Evolutionary conservation across 2,113 vertebrate species (phyloP), one percentile per base, ranked within the genome.

Genomic region (Cebidichthys violaceus): DNA sequence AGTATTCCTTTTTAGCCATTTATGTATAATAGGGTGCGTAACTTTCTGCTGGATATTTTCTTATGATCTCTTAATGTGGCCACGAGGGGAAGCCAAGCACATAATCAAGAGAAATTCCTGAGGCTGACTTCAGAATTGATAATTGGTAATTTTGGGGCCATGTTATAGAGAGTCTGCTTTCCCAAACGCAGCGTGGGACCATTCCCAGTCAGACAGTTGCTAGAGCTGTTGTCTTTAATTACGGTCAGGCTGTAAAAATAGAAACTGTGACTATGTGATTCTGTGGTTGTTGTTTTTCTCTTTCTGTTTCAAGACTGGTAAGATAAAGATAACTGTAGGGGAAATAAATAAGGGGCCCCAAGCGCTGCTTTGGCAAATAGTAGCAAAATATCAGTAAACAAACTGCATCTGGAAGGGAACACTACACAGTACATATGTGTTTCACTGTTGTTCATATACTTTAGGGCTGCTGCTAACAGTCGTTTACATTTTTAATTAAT

Each of bases 181-280:
- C 64, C 79, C 75, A 55, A 89, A 81, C 65, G 13, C 78, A 85
- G 89, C 75, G 52, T 91, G 90, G 81, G 90, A 87, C 66, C n/a
- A 3, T 43, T 81, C 85, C 59, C 61, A 88, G 31, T 81, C 89
- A 82, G 85, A 87, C 86, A 55, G 62, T 84, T 70, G 35, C 83
- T 69, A 2, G 45, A 73, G 81, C 68, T 86, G 89, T 86, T 89
- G 90, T 80, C 92, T 94, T 88, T 94, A 91, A 93, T 94, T 93
- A 92, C 60, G 20, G 86, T 79, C 77, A 61, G 61, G 31, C 64
- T 64, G 77, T 83, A 84, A 86, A 93, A 92, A 92, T 92, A 93
- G 88, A 85, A 87, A 65, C 79, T 55, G 81, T 81, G 35, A 88
- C 69, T 82, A 15, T 88, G 86, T 87, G 88, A 83, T 86, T 91